Percentiles rank a stretch among this genome's conserved stretches.
phyloP scores from a whole-genome alignment of 2,797 vertebrate genomes.

The Gambelia wislizenii region DNA sequence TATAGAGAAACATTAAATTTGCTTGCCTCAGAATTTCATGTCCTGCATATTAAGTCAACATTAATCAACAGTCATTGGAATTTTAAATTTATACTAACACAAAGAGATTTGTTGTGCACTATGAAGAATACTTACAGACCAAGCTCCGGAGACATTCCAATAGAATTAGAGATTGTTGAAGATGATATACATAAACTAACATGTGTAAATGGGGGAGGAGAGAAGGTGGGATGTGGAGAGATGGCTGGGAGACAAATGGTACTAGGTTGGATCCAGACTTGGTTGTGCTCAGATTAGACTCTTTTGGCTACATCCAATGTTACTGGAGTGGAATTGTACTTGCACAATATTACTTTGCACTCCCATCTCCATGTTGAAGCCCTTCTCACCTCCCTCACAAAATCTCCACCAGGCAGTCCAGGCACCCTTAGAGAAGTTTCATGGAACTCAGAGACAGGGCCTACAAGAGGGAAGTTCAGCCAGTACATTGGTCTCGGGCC shows the following conservation, averaged over 20 bases:
- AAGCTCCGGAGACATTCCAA: not conserved
- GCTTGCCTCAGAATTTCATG: not conserved
- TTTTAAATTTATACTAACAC: not conserved
- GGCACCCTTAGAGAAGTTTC: too few species aligned
- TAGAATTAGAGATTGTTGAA: too few species aligned
- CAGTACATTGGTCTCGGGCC: too few species aligned
- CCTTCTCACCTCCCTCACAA: too few species aligned
- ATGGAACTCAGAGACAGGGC: too few species aligned
- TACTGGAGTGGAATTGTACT: too few species aligned
- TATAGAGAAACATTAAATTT: not conserved
- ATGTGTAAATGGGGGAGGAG: too few species aligned
- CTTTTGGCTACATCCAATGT: not conserved
- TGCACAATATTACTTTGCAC: too few species aligned
- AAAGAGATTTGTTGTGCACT: not conserved
- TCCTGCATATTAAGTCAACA: not conserved
- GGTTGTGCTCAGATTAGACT: not conserved
- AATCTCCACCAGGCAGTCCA: too few species aligned
- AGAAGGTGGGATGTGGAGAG: not conserved
- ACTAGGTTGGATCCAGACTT: not conserved
- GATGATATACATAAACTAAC: not conserved
- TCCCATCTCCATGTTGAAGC: too few species aligned
- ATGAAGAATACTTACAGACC: not conserved
- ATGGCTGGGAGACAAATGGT: rapidly evolving
- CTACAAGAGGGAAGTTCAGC: too few species aligned
- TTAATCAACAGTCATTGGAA: not conserved